phyloP scores from a whole-genome alignment of 1,140 invertebrate species.

The Sarcophaga bullata region DNA sequence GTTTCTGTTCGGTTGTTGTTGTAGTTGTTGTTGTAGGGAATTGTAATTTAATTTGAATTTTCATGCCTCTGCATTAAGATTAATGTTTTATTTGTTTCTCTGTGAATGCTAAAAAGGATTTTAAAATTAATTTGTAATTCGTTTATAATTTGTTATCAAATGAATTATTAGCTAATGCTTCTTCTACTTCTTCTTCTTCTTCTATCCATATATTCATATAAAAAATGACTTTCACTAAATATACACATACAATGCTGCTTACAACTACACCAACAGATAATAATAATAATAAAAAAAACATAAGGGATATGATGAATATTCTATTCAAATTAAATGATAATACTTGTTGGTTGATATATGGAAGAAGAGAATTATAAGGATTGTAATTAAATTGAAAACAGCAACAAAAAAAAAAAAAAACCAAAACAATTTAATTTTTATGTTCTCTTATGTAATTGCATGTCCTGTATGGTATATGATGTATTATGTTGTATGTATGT shows the following conservation, averaged over 20 bases:
- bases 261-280: neutral
- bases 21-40: neutral
- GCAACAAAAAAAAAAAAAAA: neutral
- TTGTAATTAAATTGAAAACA: neutral
- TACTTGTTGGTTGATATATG: constrained; percentile 1
- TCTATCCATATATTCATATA: too few species aligned
- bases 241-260: too few species aligned
- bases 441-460: too few species aligned
- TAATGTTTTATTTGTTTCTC: constrained; percentile 13
- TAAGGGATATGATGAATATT: neutral
- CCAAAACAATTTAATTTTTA: neutral
- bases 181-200: too few species aligned
- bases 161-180: constrained; percentile 17
- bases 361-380: neutral
- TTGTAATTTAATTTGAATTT: constrained; percentile 22
- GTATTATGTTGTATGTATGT: too few species aligned
- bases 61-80: constrained; percentile 11
- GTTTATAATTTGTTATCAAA: constrained; percentile 24
- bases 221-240: neutral
- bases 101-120: constrained; percentile 17
- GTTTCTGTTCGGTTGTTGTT: neutral
- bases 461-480: too few species aligned
- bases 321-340: constrained; percentile 2
- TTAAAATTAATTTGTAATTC: constrained; percentile 25
- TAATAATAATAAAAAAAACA: neutral